phyloP scores from a whole-genome alignment of 2,888 invertebrate species.

The Drosophila fungiperda region DNA sequence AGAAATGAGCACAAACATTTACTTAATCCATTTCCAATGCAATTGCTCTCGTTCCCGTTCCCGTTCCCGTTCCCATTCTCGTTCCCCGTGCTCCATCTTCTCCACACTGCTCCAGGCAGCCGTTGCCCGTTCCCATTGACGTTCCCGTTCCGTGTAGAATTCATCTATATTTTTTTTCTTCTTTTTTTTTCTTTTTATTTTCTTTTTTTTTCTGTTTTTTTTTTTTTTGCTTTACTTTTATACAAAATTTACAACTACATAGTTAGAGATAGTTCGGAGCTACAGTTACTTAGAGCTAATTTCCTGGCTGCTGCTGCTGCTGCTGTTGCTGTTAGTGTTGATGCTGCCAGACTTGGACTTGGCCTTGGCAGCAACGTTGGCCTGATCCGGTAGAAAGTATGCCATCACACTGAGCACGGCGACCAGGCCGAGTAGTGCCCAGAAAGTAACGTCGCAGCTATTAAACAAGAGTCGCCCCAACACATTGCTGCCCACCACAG shows the following conservation, averaged over 20 bases:
- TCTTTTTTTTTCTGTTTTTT: not conserved
- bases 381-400: slow-evolving; percentile 69
- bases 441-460: slow-evolving; percentile 73
- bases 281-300: slow-evolving; percentile 48
- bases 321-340: not conserved
- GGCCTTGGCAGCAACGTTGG: not conserved
- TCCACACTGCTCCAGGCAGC: slow-evolving; percentile 58
- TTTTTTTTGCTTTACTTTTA: slow-evolving; percentile 3
- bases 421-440: slow-evolving; percentile 59
- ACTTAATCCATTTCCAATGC: slow-evolving; percentile 79
- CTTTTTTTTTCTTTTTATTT: not conserved
- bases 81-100: not conserved
- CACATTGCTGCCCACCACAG: slow-evolving; percentile 82
- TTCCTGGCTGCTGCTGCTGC: slow-evolving; percentile 6
- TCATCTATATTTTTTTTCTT: slow-evolving; percentile 27
- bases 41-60: slow-evolving; percentile 53
- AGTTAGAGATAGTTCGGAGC: slow-evolving; percentile 25
- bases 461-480: slow-evolving; percentile 73
- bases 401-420: slow-evolving; percentile 49
- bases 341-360: slow-evolving; percentile 1
- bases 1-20: slow-evolving; percentile 75
- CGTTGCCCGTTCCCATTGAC: slow-evolving; percentile 32
- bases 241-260: slow-evolving; percentile 24
- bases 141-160: slow-evolving; percentile 44
- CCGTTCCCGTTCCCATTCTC: slow-evolving; percentile 11